A percentile compares a stretch with the other conserved stretches of the same genome.
Evolutionary conservation across 1,140 invertebrate species (phyloP).

Genomic region (Eupristina koningsbergeri): DNA sequence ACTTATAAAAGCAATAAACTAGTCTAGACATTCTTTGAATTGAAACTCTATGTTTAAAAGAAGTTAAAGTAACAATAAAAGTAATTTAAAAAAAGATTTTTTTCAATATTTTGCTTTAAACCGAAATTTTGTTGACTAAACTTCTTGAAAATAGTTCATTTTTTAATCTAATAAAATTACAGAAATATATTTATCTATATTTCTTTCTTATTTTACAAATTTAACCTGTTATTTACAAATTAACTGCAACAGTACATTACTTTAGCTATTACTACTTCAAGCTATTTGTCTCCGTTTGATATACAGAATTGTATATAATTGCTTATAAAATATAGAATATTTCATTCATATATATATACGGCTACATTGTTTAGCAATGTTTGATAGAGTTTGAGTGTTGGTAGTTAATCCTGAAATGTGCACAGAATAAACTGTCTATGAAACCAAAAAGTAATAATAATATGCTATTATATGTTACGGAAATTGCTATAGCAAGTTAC

Average conservation of each 20-base stretch:
- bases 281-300: not conserved
- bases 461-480: constrained; percentile 60
- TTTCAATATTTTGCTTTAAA: not conserved
- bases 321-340: too few relatives aligned
- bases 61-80: too few relatives aligned
- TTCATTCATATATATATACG: too few relatives aligned
- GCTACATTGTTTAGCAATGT: not conserved
- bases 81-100: too few relatives aligned
- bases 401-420: constrained; percentile 67
- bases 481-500: constrained; percentile 54
- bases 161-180: not conserved
- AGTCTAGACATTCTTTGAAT: too few relatives aligned
- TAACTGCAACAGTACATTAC: not conserved
- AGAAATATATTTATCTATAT: not conserved
- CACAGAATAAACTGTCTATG: constrained; percentile 65
- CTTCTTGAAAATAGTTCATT: not conserved
- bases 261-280: not conserved
- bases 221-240: not conserved
- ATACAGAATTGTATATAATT: too few relatives aligned
- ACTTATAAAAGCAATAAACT: too few relatives aligned
- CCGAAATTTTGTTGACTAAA: not conserved
- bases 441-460: constrained; percentile 61
- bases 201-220: not conserved
- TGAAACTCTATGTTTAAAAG: too few relatives aligned
- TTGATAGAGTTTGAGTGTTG: constrained; percentile 24